Evolutionary conservation across 2,888 invertebrate genomes (phyloP).

Genomic region (Myathropa florea): DNA sequence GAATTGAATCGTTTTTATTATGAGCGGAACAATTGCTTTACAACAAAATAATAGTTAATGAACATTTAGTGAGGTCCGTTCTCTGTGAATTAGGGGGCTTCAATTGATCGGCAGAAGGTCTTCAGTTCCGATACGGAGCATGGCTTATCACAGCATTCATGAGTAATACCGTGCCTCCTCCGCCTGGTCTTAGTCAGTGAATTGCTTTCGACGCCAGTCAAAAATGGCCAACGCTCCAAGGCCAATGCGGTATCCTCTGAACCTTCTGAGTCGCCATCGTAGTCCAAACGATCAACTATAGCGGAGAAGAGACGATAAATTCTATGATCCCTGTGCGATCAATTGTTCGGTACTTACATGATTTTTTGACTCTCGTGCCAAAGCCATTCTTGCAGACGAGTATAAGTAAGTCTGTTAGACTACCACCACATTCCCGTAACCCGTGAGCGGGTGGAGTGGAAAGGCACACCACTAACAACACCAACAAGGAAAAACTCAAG

Average conservation of each 20-base stretch:
- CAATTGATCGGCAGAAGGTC: slow-evolving; percentile 72
- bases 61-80: too few relatives aligned
- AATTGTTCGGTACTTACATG: slow-evolving; percentile 45
- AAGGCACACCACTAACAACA: background rate
- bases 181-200: slow-evolving; percentile 72
- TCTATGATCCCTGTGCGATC: background rate
- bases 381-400: slow-evolving; percentile 73
- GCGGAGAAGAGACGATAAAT: background rate
- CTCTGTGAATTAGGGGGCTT: background rate
- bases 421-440: slow-evolving; percentile 71
- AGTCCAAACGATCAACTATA: slow-evolving; percentile 43
- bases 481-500: background rate
- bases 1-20: background rate
- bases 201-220: slow-evolving; percentile 65
- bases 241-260: slow-evolving; percentile 7
- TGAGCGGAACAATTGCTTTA: background rate
- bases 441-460: background rate
- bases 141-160: slow-evolving; percentile 75
- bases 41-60: background rate
- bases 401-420: slow-evolving; percentile 69
- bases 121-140: slow-evolving; percentile 72
- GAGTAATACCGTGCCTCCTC: slow-evolving; percentile 72
- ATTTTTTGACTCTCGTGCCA: slow-evolving; percentile 71
- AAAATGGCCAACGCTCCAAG: slow-evolving; percentile 58
- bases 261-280: slow-evolving; percentile 58